These are phyloP conservation scores for Ceyx cyanopectus DNA, from an alignment of 2,113 vertebrate species.

Conservation along the genomic window DNA sequence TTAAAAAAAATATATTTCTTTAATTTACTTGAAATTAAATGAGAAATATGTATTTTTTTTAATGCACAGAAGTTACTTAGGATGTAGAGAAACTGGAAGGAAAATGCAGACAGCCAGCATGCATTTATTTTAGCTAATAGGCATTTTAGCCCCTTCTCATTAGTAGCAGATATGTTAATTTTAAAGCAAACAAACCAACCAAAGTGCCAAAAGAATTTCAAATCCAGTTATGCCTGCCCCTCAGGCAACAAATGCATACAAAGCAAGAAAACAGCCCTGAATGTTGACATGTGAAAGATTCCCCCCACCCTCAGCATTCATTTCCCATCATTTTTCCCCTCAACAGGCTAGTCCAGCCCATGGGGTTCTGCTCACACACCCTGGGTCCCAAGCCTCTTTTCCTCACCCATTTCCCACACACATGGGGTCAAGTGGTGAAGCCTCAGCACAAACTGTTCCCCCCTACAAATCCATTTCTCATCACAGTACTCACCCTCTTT, in stretches of 20 bases:
- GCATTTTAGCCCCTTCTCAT: not conserved
- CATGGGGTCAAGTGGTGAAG: fast-evolving
- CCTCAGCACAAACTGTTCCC: not conserved
- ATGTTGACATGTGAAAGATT: not conserved
- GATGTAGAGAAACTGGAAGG: not conserved
- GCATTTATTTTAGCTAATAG: not conserved
- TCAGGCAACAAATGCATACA: not conserved
- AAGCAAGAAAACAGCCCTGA: not conserved
- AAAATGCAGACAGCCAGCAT: not conserved
- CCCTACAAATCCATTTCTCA: not conserved
- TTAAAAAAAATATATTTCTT: not conserved
- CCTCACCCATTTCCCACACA: not conserved
- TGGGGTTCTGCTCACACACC: not conserved
- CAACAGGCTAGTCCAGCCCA: not conserved
- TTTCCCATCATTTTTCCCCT: not conserved
- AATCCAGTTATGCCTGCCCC: not conserved
- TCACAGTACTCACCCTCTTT: not conserved
- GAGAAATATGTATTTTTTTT: not conserved
- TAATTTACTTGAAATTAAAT: not conserved
- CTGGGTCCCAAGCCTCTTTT: not conserved
- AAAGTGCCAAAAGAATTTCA: not conserved
- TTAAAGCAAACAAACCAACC: not conserved
- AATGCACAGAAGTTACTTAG: not conserved
- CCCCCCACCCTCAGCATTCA: too few relatives aligned
- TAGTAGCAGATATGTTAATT: not conserved